A percentile compares a stretch with the other conserved stretches of the same genome.
phyloP scores from a whole-genome alignment of 2,888 invertebrate species.

The Prosopocoilus inquinatus region DNA sequence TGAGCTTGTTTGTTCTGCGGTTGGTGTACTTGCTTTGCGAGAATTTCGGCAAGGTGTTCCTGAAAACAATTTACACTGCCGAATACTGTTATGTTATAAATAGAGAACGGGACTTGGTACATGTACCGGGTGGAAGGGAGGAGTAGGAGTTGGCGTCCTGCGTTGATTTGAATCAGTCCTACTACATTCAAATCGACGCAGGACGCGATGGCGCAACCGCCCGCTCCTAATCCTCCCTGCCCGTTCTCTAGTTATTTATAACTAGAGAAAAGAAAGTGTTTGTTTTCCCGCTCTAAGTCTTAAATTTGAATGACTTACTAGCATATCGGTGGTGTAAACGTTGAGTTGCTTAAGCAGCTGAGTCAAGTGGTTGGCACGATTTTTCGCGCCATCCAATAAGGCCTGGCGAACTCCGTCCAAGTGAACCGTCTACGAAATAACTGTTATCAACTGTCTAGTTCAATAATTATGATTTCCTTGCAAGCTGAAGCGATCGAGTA shows the following conservation, averaged over 20 bases:
- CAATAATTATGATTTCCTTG: conserved; percentile 28
- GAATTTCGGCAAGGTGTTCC: conserved; percentile 38
- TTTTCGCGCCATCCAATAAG: conserved; percentile 56
- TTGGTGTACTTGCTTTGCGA: conserved; percentile 22
- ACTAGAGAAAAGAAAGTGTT: background rate
- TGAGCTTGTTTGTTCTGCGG: background rate
- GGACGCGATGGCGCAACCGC: no score
- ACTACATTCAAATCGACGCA: no score
- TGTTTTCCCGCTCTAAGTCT: background rate
- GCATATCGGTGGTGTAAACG: conserved; percentile 52
- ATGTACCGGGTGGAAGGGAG: no score
- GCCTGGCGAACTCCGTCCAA: conserved; percentile 57
- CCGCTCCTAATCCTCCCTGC: no score
- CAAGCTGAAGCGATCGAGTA: conserved; percentile 31
- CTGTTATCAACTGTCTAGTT: conserved; percentile 18
- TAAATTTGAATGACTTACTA: conserved; percentile 49
- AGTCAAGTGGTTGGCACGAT: conserved; percentile 51
- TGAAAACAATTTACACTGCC: conserved; percentile 22
- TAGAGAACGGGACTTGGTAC: no score
- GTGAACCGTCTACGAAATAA: conserved; percentile 55
- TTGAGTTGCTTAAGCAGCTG: conserved; percentile 55
- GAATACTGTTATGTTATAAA: background rate
- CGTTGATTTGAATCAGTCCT: no score
- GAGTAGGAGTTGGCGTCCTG: no score
- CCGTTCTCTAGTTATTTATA: no score